phyloP scores from a whole-genome alignment of 2,113 vertebrate genomes.

The Tiliqua scincoides region DNA sequence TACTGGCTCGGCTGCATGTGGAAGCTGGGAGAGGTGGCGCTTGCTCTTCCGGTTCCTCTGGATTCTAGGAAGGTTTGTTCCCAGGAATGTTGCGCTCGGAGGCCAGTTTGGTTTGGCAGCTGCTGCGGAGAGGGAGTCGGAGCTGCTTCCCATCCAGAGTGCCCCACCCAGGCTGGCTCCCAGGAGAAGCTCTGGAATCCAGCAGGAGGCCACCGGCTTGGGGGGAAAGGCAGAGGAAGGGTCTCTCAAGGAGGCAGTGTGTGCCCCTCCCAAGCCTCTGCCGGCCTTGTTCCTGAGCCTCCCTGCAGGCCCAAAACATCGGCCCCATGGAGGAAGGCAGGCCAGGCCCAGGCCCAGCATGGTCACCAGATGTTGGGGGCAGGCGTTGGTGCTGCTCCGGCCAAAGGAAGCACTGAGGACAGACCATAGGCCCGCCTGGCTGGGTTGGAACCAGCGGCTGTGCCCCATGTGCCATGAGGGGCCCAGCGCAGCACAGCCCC shows the following conservation, averaged over 20 bases:
- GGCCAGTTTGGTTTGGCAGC: conserved; percentile 71
- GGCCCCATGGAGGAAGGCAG: not conserved
- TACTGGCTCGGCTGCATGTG: not conserved
- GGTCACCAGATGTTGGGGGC: too few species aligned
- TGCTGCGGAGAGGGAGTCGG: not conserved
- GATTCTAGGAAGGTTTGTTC: conserved; percentile 52
- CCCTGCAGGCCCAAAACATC: not conserved
- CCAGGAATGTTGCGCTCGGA: conserved; percentile 59
- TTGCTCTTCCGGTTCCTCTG: conserved; percentile 29
- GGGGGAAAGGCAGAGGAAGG: not conserved
- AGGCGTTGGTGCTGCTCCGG: too few species aligned
- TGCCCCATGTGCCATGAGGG: too few species aligned
- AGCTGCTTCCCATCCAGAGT: conserved; percentile 46
- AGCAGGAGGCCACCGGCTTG: not conserved
- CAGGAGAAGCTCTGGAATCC: conserved; percentile 24
- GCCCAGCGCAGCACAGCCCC: too few species aligned
- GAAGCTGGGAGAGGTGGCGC: conserved; percentile 34
- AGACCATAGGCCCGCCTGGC: too few species aligned
- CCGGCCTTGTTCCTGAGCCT: not conserved
- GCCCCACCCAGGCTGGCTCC: conserved; percentile 25
- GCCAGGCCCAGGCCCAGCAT: too few species aligned
- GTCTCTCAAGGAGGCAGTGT: not conserved
- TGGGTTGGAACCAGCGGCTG: too few species aligned
- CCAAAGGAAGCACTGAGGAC: too few species aligned
- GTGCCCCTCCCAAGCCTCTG: not conserved